Base-by-base conservation (phyloP, 2,113 vertebrate species). In the Corynorhinus townsendii region DNA sequence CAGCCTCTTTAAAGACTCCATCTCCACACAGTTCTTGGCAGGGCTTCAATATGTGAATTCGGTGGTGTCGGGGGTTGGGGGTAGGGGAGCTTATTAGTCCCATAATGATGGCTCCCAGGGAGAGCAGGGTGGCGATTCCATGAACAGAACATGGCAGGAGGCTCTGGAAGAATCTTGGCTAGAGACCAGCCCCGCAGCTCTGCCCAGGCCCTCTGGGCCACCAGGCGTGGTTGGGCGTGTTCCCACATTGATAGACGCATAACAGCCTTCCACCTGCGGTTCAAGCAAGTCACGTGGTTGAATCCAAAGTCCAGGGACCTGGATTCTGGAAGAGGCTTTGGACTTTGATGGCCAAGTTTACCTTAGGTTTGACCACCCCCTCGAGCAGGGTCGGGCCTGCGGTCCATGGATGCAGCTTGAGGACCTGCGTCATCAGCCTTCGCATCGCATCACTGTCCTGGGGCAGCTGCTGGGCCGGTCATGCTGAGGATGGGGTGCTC, bases 201-300 rank as follows among this genome's bases (percentile, higher is more conserved):
- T 62, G 30, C 22, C 1, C 2, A 47, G 28, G 26, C 8, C 4
- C 1, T 38, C 40, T 22, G 47, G 38, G 35, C 40, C 82, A 35
- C 64, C 17, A 6, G 62, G 30, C 22, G 5, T 24, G 19, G 43
- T 7, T 12, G 6, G 7, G 19, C 0, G 6, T 11, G 68, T 33
- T 40, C 16, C 30, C n/a, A 12, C 5, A 2, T 11, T 10, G 35
- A 14, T 9, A 22, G 15, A 16, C 11, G 1, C 49, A 5, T 12
- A 6, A 6, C 38, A 30, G n/a, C 38, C 2, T 28, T 3, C 5
- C 54, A 26, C 45, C 72, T 26, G 54, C 26, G 64, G 10, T 10
- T 11, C 5, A 30, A 62, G 79, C 35, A 35, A 59, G 15, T 47
- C 56, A 20, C 33, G 1, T 0, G 10, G 16, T 24, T 79, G 72